A percentile compares a stretch with the other conserved stretches of the same genome.
Conservation (phyloP, 2,113 vertebrate genomes). For the Lates calcarifer region DNA sequence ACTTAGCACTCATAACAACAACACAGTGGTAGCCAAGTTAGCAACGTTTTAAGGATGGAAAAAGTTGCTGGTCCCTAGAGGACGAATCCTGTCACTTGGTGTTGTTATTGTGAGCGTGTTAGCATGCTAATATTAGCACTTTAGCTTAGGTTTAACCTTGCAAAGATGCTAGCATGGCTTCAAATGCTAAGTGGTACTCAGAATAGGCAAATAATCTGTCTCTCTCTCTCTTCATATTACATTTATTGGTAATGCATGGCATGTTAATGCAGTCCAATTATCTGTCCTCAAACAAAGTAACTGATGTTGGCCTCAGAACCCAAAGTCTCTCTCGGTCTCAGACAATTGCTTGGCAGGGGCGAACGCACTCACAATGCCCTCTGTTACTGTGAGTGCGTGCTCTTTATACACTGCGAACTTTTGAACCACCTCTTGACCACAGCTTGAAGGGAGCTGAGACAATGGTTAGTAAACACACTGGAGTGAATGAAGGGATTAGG, state of each 20-base stretch:
- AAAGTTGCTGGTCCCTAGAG: not conserved
- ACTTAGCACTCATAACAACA: not conserved
- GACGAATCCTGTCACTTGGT: not conserved
- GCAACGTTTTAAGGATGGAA: not conserved
- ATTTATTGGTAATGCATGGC: not conserved
- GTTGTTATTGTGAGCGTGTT: too few species aligned
- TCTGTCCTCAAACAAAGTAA: conserved; percentile 3
- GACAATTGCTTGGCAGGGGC: conserved; percentile 75
- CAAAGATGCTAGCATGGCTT: not conserved
- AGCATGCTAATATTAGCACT: too few species aligned
- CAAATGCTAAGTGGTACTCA: not conserved
- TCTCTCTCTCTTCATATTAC: not conserved
- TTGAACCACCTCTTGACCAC: conserved; percentile 87
- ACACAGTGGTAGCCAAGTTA: not conserved
- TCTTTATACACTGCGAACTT: conserved; percentile 84
- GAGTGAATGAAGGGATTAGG: conserved; percentile 86
- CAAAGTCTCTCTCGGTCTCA: conserved; percentile 42
- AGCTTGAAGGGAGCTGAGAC: conserved; percentile 79
- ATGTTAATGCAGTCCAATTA: conserved; percentile 11
- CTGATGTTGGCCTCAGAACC: conserved; percentile 35
- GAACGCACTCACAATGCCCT: conserved; percentile 68
- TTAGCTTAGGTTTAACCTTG: too few species aligned
- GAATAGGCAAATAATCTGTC: not conserved
- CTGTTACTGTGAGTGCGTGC: conserved; percentile 61
- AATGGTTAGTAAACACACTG: conserved; percentile 83